Base-by-base conservation (phyloP, 2,797 vertebrate genomes). In the Hylomyscus alleni region DNA sequence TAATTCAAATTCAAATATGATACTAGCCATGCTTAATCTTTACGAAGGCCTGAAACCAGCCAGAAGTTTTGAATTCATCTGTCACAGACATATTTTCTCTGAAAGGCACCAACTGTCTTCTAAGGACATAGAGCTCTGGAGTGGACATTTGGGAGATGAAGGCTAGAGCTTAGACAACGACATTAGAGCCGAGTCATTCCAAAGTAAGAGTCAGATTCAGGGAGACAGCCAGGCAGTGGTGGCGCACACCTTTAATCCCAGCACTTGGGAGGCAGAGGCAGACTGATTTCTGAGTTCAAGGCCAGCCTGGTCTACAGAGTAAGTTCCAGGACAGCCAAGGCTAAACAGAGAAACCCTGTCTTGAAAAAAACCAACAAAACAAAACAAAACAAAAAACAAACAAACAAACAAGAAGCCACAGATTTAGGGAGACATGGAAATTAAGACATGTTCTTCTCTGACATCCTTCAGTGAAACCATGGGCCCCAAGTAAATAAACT, bases 1-100 rank as follows among this genome's bases (percentile, higher is more conserved):
- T 90, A 37, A 89, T 80, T 88, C 34, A 69, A 87, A 88, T 80
- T 88, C 11, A 78, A 67, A 93, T 85, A 76, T 75, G 94, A 84
- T 69, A 81, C 72, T 67, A 17, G 8, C 56, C 20, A 40, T 69
- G 34, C 37, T 58, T 13, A 62, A 47, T 86, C 44, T 86, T 34
- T 91, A 83, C 58, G 11, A 95, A 92, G 40, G 0, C 31, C 72
- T n/a, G 50, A 85, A 82, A 24, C 11, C 17, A 75, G 82, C 69
- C 14, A 76, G 10, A 90, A 73, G 62, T 73, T 8, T 31, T 47
- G 58, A 89, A 72, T 11, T 88, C 60, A 52, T 24, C 89, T 77
- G 19, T 87, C 52, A 85, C 19, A 73, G 29, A 95, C 93, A 72
- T 56, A 0, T 84, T 78, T 95, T 91, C 60, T 75, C 50, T 87